phyloP scores from a whole-genome alignment of 2,888 invertebrate species.

The Xanthorhoe spadicearia region DNA sequence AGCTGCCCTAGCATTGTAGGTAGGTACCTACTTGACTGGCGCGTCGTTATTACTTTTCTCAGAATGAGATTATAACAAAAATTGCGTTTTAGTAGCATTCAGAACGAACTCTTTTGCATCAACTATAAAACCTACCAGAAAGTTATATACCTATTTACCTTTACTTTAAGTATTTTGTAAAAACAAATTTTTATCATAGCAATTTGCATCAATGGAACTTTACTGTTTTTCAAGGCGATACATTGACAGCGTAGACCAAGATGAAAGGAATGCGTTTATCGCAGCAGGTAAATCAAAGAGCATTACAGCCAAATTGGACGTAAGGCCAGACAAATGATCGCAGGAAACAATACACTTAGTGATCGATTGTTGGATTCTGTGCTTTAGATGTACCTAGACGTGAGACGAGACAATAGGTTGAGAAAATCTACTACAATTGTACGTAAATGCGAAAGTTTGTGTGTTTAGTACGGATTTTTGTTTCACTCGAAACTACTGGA shows the following conservation, averaged over 20 bases:
- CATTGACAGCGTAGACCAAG: not conserved
- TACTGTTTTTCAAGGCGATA: not conserved
- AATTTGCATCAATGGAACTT: no score
- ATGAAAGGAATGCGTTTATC: not conserved
- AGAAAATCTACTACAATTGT: no score
- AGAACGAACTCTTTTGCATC: not conserved
- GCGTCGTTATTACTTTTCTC: slow-evolving; percentile 47
- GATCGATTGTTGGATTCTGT: slow-evolving; percentile 50
- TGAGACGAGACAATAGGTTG: not conserved
- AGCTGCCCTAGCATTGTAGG: slow-evolving; percentile 46
- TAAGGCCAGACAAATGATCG: slow-evolving; percentile 64
- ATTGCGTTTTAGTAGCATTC: slow-evolving; percentile 14
- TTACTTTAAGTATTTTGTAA: no score
- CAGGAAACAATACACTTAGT: slow-evolving; percentile 61
- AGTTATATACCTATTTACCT: no score
- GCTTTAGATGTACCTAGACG: slow-evolving; percentile 1
- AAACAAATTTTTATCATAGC: no score
- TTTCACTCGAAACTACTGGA: no score
- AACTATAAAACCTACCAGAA: not conserved
- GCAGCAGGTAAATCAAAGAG: slow-evolving; percentile 45
- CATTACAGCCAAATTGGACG: slow-evolving; percentile 57
- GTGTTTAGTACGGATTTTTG: no score
- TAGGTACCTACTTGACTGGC: slow-evolving; percentile 44
- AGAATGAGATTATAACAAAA: slow-evolving; percentile 34
- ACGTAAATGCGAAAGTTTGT: no score